Evolutionary conservation across 2,888 invertebrate genomes (phyloP).

Genomic region (Nycteola revayana): DNA sequence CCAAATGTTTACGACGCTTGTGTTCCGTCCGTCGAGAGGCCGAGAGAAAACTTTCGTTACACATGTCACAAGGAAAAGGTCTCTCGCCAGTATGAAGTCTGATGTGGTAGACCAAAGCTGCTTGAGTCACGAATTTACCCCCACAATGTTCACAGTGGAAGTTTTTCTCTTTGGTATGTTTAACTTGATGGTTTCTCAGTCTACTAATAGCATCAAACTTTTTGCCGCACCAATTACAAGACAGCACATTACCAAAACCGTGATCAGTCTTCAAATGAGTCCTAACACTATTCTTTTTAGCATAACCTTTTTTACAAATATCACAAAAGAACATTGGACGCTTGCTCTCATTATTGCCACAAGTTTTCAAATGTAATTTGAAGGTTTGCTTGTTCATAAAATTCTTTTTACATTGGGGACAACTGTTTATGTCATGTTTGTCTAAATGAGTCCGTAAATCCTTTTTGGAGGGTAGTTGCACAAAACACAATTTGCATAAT

Average conservation of each 20-base stretch:
- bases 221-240: conserved; percentile 65
- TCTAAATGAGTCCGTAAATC: conserved; percentile 51
- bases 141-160: conserved; percentile 61
- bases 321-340: conserved; percentile 55
- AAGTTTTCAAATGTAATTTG: conserved; percentile 51
- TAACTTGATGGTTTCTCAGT: conserved; percentile 59
- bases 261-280: conserved; percentile 59
- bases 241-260: conserved; percentile 51
- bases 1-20: conserved; percentile 56
- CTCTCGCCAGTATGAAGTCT: conserved; percentile 68
- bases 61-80: conserved; percentile 63
- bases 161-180: conserved; percentile 64
- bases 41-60: conserved; percentile 61
- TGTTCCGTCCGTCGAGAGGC: conserved; percentile 65
- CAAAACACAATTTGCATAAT: conserved; percentile 54
- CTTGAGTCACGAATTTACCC: conserved; percentile 59
- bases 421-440: conserved; percentile 53
- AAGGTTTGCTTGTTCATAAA: conserved; percentile 51
- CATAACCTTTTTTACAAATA: conserved; percentile 58
- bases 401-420: conserved; percentile 49
- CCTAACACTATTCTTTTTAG: conserved; percentile 51
- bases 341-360: conserved; percentile 41
- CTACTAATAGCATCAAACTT: conserved; percentile 61
- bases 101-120: conserved; percentile 59
- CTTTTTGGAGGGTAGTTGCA: conserved; percentile 54